Evolutionary conservation across 2,797 vertebrate genomes (phyloP).

Genomic region (Cossypha caffra): DNA sequence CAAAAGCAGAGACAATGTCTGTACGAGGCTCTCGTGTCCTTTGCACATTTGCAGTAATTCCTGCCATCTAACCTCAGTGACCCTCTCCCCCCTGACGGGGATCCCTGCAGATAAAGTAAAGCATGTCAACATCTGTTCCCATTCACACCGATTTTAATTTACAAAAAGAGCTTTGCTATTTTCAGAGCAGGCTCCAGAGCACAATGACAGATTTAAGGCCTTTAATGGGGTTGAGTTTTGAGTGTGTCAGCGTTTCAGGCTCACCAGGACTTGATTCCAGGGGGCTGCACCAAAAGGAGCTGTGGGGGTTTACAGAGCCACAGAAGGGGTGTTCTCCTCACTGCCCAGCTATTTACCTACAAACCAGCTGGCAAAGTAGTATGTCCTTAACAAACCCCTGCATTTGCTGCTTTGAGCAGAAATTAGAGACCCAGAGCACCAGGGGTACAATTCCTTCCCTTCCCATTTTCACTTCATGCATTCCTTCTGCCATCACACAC

Average conservation of each 20-base stretch:
- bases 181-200: constrained; percentile 79
- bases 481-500: background rate
- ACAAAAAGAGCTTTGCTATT: constrained; percentile 84
- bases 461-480: background rate
- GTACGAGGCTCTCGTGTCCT: constrained; percentile 22
- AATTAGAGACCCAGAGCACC: background rate
- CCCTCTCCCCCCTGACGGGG: constrained; percentile 66
- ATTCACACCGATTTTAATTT: constrained; percentile 83
- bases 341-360: background rate
- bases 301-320: constrained; percentile 58
- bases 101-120: constrained; percentile 80
- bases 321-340: constrained; percentile 54
- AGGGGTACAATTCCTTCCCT: background rate
- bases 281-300: constrained; percentile 73
- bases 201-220: constrained; percentile 93
- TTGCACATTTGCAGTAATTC: constrained; percentile 74
- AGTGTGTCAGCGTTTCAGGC: constrained; percentile 83
- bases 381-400: constrained; percentile 49
- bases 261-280: constrained; percentile 78
- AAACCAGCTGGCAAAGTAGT: constrained; percentile 11
- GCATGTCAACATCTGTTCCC: constrained; percentile 80
- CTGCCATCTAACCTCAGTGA: constrained; percentile 73
- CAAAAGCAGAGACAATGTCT: constrained; percentile 37
- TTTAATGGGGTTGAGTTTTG: constrained; percentile 85
- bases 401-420: constrained; percentile 58